phyloP scores from a whole-genome alignment of 2,113 vertebrate species.

The Dasyurus viverrinus region DNA sequence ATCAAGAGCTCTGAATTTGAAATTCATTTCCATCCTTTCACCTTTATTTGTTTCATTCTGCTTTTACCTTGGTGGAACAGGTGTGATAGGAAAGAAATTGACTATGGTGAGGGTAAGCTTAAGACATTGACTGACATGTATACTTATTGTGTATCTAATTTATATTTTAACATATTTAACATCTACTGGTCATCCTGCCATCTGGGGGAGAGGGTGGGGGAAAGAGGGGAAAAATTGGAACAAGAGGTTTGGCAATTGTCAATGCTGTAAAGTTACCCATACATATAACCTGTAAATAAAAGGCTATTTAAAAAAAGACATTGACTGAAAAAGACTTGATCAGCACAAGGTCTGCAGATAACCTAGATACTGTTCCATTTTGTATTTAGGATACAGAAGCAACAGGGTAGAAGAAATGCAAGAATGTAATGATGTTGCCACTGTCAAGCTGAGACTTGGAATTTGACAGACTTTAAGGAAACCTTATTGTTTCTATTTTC shows the following conservation, averaged over 20 bases:
- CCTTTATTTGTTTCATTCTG: not conserved
- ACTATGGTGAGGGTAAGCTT: not conserved
- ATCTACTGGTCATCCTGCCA: too few species aligned
- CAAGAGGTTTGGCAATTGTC: too few species aligned
- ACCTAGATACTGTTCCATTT: not conserved
- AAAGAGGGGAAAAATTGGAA: too few species aligned
- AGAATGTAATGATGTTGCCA: not conserved
- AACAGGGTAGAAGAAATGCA: not conserved
- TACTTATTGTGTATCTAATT: too few species aligned
- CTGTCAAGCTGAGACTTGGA: too few species aligned
- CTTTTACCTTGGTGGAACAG: not conserved
- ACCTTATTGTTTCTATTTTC: not conserved
- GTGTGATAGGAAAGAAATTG: not conserved
- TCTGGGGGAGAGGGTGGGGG: too few species aligned
- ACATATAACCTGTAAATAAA: too few species aligned
- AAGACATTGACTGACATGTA: not conserved
- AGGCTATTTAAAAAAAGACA: too few species aligned
- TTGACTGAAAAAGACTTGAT: not conserved
- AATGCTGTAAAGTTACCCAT: too few species aligned
- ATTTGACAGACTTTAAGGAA: not conserved
- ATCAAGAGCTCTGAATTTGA: not conserved
- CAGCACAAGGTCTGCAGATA: not conserved
- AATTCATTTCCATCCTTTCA: not conserved
- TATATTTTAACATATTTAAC: too few species aligned
- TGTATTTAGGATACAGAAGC: not conserved